Evolutionary conservation across 2,113 vertebrate species (phyloP).

Genomic region (Stictonetta naevosa): DNA sequence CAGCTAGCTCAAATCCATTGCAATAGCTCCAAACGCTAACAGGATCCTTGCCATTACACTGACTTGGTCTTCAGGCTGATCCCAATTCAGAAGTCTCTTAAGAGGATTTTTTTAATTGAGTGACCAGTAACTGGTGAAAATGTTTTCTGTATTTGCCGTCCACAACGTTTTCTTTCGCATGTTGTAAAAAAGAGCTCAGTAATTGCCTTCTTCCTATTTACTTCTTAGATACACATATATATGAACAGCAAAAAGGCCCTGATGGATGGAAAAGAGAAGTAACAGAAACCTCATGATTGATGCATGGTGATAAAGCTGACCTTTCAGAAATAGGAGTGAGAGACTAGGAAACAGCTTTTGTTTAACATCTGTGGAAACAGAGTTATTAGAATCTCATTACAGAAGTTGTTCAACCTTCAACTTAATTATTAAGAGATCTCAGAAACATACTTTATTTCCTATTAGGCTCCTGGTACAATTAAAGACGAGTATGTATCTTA

Average conservation of each 20-base stretch:
- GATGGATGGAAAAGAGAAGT: not conserved
- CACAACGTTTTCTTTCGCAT: accelerated
- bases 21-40: not conserved
- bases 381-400: not conserved
- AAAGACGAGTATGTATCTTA: not conserved
- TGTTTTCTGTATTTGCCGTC: not conserved
- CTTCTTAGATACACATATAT: accelerated
- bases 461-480: not conserved
- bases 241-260: not conserved
- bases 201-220: not conserved
- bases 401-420: not conserved
- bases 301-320: not conserved
- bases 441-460: not conserved
- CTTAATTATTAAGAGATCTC: not conserved
- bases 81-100: not conserved
- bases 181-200: not conserved
- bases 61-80: not conserved
- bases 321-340: not conserved
- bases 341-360: not conserved
- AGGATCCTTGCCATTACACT: accelerated
- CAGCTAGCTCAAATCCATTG: not conserved
- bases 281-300: not conserved
- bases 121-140: not conserved
- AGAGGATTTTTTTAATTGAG: not conserved
- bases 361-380: not conserved